Percentiles rank a stretch among this genome's conserved stretches.
Evolutionary conservation across 2,888 invertebrate species (phyloP).

Genomic region (Pherbina coryleti): DNA sequence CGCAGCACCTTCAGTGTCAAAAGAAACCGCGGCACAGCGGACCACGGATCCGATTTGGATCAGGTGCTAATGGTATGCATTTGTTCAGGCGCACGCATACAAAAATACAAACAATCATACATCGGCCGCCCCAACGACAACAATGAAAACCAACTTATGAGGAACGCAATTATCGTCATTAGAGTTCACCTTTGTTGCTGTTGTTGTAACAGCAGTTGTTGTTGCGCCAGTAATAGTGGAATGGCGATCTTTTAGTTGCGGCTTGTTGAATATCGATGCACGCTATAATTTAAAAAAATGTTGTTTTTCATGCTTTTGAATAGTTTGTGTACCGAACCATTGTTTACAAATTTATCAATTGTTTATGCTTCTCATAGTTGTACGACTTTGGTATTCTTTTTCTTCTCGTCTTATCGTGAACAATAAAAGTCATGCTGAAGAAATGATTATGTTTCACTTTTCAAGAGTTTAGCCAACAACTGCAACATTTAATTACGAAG

Average conservation of each 20-base stretch:
- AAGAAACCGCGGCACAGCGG: constrained; percentile 18
- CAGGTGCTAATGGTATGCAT: constrained; percentile 65
- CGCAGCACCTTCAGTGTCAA: constrained; percentile 26
- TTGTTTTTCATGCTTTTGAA: constrained; percentile 56
- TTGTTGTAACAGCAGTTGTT: constrained; percentile 41
- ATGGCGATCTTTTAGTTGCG: constrained; percentile 62
- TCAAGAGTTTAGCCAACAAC: constrained; percentile 35
- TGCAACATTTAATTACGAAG: constrained; percentile 33
- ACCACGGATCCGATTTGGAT: constrained; percentile 45
- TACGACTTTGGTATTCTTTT: not conserved
- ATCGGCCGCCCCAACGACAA: constrained; percentile 1
- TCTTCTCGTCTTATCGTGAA: not conserved
- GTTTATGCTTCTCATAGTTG: constrained; percentile 35
- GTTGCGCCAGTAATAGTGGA: constrained; percentile 19
- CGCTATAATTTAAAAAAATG: constrained; percentile 61
- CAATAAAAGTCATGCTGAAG: constrained; percentile 28
- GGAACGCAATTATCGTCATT: constrained; percentile 54
- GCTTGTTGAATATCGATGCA: constrained; percentile 65
- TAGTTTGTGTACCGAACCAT: constrained; percentile 28
- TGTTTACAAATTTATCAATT: constrained; percentile 38
- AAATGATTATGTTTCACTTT: constrained; percentile 34
- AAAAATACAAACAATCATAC: not conserved
- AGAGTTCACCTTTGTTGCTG: constrained; percentile 41
- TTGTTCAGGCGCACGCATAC: constrained; percentile 45
- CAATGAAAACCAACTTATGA: constrained; percentile 26